Percentiles rank a stretch among this genome's conserved stretches.
These are phyloP conservation scores for Lathronympha strigana DNA, from an alignment of 2,888 invertebrate species.

Conservation along the genomic window DNA sequence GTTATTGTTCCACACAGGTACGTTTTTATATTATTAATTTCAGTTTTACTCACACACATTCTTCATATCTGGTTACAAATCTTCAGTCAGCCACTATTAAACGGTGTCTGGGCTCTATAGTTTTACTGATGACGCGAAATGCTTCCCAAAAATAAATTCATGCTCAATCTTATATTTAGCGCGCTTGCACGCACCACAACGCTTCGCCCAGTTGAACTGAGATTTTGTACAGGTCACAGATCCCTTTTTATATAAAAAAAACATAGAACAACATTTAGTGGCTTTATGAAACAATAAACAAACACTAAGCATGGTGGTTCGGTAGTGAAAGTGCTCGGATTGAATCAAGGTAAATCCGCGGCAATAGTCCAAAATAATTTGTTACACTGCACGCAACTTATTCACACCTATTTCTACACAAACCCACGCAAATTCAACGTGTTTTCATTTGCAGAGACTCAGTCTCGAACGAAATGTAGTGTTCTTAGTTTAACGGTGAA, in stretches of 20 bases:
- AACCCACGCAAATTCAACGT: conserved; percentile 80
- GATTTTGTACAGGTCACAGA: conserved; percentile 78
- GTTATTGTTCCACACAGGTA: conserved; percentile 41
- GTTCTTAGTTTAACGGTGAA: conserved; percentile 77
- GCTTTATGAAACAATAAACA: conserved; percentile 61
- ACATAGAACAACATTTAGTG: conserved; percentile 57
- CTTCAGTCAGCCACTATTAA: conserved; percentile 49
- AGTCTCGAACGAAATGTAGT: conserved; percentile 81
- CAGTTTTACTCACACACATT: background rate
- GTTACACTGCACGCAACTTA: conserved; percentile 76
- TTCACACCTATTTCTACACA: conserved; percentile 83
- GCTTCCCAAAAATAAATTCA: conserved; percentile 80
- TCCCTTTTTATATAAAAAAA: conserved; percentile 58
- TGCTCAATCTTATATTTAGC: conserved; percentile 83
- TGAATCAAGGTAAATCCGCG: conserved; percentile 76
- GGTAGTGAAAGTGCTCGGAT: conserved; percentile 58
- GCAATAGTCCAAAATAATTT: conserved; percentile 73
- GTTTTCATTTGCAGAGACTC: conserved; percentile 79
- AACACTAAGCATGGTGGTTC: conserved; percentile 60
- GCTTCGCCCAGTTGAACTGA: conserved; percentile 77
- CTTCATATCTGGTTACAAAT: conserved; percentile 44
- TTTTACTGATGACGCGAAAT: conserved; percentile 79
- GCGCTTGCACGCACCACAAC: conserved; percentile 73
- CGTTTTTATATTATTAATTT: conserved; percentile 21
- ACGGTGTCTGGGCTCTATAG: conserved; percentile 44